Conservation (phyloP, 2,888 invertebrate species). For the Fissipunctia ypsillon region DNA sequence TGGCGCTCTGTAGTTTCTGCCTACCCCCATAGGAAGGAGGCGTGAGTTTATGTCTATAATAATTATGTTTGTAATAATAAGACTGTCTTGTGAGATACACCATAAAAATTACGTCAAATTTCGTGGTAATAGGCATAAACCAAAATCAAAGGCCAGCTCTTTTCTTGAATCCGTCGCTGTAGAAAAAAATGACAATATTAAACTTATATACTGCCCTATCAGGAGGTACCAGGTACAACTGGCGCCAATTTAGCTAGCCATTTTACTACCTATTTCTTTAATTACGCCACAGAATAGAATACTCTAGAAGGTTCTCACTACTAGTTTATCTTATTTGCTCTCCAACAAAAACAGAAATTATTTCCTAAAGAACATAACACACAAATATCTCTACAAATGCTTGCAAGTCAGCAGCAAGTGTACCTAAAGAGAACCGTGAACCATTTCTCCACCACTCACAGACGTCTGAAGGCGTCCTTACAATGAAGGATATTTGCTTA, state of each 20-base stretch:
- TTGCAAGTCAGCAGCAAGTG: conserved; percentile 44
- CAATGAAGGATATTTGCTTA: conserved; percentile 72
- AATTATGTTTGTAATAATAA: no score
- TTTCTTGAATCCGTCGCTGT: not conserved
- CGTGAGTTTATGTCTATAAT: no score
- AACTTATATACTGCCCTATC: not conserved
- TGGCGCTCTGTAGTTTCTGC: no score
- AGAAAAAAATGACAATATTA: not conserved
- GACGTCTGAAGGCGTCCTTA: conserved; percentile 51
- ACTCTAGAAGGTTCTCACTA: not conserved
- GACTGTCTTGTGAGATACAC: not conserved
- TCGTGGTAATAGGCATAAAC: no score
- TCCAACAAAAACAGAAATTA: not conserved
- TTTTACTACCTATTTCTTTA: not conserved
- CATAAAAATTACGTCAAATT: not conserved
- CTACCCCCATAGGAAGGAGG: no score
- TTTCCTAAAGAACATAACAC: conserved; percentile 9
- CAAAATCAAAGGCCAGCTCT: not conserved
- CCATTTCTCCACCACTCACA: conserved; percentile 42
- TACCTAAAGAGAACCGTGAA: conserved; percentile 20
- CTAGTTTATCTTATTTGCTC: not conserved
- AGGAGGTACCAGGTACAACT: not conserved
- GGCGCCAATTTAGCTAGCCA: not conserved
- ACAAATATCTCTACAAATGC: conserved; percentile 33
- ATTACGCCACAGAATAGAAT: not conserved